Evolutionary conservation across 2,888 invertebrate genomes (phyloP).

Genomic region (Pogonocherus hispidulus): DNA sequence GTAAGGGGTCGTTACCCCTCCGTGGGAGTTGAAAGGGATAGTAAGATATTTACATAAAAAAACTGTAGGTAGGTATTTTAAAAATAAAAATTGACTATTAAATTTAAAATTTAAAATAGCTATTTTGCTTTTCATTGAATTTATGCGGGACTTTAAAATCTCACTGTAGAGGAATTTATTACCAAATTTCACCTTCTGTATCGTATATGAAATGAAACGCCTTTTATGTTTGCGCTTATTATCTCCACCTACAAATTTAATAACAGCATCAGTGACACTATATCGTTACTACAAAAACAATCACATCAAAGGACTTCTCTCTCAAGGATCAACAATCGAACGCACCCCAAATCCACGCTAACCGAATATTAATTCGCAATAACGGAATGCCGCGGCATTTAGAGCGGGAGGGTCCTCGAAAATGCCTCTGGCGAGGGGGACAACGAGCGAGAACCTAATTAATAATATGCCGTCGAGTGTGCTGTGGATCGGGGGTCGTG

Average conservation of each 20-base stretch:
- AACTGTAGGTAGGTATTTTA: no score
- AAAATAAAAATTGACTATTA: no score
- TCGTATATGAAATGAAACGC: no score
- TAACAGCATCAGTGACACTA: neutral
- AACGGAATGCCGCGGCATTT: conserved; percentile 41
- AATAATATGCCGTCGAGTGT: conserved; percentile 52
- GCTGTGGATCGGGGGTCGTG: conserved; percentile 49
- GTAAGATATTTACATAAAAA: no score
- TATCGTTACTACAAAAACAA: neutral
- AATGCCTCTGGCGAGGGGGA: conserved; percentile 34
- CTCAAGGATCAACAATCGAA: conserved; percentile 20
- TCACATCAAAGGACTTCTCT: conserved; percentile 2
- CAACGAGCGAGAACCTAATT: conserved; percentile 58
- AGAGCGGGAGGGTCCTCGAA: conserved; percentile 51
- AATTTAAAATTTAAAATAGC: no score
- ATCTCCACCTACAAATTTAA: neutral
- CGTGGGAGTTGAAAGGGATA: no score
- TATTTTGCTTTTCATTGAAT: no score
- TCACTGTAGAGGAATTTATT: no score
- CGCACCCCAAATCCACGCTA: conserved; percentile 34
- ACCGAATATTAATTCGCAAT: conserved; percentile 44
- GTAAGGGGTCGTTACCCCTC: no score
- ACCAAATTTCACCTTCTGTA: no score
- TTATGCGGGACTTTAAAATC: no score
- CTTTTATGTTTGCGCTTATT: no score